Evolutionary conservation across 1,140 invertebrate genomes (phyloP).

Genomic region (Pseudachorutes palmiensis): DNA sequence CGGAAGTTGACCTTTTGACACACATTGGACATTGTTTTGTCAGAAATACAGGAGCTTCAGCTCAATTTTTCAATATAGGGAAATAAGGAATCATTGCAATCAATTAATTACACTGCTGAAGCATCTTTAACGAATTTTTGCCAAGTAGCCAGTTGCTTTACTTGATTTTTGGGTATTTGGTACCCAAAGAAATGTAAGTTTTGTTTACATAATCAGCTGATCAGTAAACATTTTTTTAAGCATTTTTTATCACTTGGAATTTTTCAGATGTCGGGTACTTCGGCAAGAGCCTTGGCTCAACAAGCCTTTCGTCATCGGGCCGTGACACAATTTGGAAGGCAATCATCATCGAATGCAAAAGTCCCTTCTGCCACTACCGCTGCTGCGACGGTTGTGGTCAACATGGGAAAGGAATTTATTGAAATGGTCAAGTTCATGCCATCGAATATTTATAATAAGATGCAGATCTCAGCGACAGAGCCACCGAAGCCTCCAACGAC

Average conservation of each 20-base stretch:
- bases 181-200: not conserved
- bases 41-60: too few relatives aligned
- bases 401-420: not conserved
- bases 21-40: too few relatives aligned
- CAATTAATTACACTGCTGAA: too few relatives aligned
- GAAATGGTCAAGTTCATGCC: conserved; percentile 2
- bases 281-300: not conserved
- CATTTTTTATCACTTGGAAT: not conserved
- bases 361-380: not conserved
- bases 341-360: not conserved
- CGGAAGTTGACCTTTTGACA: too few relatives aligned
- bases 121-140: too few relatives aligned
- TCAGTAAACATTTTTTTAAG: not conserved
- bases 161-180: too few relatives aligned
- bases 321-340: not conserved
- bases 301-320: not conserved
- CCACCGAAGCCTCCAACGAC: conserved; percentile 6
- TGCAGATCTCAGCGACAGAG: conserved; percentile 1
- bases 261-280: not conserved
- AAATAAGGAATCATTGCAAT: too few relatives aligned
- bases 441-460: not conserved
- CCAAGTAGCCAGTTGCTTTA: too few relatives aligned
- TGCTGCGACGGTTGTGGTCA: not conserved
- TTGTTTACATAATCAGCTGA: not conserved
- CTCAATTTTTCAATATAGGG: too few relatives aligned